A percentile compares a stretch with the other conserved stretches of the same genome.
Evolutionary conservation across 2,113 vertebrate genomes (phyloP).

Genomic region (Myotis lucifugus): DNA sequence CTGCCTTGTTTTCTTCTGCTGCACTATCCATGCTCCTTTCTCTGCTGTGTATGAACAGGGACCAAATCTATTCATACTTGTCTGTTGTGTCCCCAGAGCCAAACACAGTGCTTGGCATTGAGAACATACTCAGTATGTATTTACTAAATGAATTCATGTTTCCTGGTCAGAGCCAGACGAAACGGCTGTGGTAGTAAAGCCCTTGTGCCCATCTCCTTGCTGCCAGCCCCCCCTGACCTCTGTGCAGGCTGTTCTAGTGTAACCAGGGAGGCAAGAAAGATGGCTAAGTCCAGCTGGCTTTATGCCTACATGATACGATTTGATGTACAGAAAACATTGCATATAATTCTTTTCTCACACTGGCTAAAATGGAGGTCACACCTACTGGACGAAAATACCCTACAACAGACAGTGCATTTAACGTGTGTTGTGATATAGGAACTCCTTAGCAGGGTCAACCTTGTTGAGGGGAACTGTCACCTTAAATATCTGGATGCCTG

Average conservation of each 20-base stretch:
- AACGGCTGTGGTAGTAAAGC: neutral
- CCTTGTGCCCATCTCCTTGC: neutral
- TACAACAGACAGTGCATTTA: neutral
- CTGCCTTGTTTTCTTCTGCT: neutral
- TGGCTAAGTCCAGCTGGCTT: neutral
- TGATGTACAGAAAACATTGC: neutral
- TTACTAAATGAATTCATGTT: slow-evolving; percentile 1
- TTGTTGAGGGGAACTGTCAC: neutral
- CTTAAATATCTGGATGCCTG: neutral
- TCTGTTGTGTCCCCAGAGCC: neutral
- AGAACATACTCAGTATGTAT: neutral
- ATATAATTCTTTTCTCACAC: neutral
- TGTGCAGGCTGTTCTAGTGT: neutral
- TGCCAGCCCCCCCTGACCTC: neutral
- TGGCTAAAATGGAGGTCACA: neutral
- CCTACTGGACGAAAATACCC: neutral
- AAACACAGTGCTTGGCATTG: neutral
- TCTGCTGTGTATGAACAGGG: neutral
- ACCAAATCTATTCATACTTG: neutral
- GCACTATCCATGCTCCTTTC: neutral
- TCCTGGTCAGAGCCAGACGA: neutral
- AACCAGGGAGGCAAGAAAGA: neutral
- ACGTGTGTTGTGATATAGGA: neutral
- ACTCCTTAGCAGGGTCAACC: rapidly evolving
- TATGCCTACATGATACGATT: neutral